Evolutionary conservation across 2,888 invertebrate genomes (phyloP).

Genomic region (Drosophila maculinotata): DNA sequence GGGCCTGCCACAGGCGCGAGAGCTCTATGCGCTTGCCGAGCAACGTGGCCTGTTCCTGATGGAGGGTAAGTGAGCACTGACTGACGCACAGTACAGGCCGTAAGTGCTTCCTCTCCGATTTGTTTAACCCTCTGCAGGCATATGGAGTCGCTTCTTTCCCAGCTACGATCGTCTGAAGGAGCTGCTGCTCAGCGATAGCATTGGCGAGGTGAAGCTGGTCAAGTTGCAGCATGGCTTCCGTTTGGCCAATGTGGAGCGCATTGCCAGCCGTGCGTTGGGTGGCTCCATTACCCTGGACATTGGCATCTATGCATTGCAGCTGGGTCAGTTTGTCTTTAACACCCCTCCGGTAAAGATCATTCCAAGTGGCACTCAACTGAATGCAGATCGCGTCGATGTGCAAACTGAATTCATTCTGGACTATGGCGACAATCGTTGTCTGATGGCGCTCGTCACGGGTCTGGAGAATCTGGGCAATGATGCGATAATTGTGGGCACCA

Average conservation of each 20-base stretch:
- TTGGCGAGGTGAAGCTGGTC: slow-evolving; percentile 90
- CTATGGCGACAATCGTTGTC: slow-evolving; percentile 78
- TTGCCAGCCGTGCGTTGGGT: slow-evolving; percentile 88
- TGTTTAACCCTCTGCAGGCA: slow-evolving; percentile 75
- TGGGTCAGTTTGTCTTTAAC: slow-evolving; percentile 89
- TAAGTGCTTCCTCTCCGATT: too few species aligned
- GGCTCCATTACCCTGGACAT: slow-evolving; percentile 92
- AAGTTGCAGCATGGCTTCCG: slow-evolving; percentile 66
- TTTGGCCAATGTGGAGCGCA: slow-evolving; percentile 52
- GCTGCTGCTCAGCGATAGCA: slow-evolving; percentile 87
- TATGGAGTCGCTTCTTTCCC: slow-evolving; percentile 95
- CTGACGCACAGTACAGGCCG: too few species aligned
- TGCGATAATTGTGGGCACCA: slow-evolving; percentile 83
- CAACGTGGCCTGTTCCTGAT: slow-evolving; percentile 91
- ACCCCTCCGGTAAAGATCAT: slow-evolving; percentile 89
- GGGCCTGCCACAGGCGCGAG: slow-evolving; percentile 90
- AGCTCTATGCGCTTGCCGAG: slow-evolving; percentile 89
- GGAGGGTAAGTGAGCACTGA: slow-evolving; percentile 89
- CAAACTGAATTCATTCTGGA: slow-evolving; percentile 72
- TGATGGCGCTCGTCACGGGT: slow-evolving; percentile 77
- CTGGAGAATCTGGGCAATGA: slow-evolving; percentile 72
- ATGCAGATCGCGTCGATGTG: slow-evolving; percentile 89
- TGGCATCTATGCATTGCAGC: slow-evolving; percentile 91
- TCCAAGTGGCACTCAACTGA: slow-evolving; percentile 88
- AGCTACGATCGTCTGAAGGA: slow-evolving; percentile 89